These are phyloP conservation scores for Trichonephila clavata DNA, from an alignment of 1,140 invertebrate species.

Conservation along the genomic window DNA sequence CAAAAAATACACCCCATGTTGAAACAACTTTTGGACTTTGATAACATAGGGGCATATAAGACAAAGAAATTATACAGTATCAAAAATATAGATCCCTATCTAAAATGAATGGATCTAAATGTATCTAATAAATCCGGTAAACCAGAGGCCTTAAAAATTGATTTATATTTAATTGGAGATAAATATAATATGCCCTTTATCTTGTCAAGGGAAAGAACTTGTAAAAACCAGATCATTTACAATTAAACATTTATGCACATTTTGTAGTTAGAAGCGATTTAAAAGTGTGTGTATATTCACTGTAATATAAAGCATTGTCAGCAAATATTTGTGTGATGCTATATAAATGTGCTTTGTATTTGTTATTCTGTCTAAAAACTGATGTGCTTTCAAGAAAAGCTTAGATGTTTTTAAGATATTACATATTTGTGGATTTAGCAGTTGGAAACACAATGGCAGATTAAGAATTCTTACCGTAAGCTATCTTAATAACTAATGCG, in stretches of 20 bases:
- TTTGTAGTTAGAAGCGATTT: neutral
- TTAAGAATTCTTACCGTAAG: no score
- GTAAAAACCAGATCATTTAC: neutral
- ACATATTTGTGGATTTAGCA: no score
- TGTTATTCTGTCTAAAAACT: neutral
- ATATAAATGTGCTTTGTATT: slow-evolving; percentile 40
- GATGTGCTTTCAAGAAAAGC: neutral
- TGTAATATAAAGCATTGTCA: slow-evolving; percentile 46
- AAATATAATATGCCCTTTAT: neutral
- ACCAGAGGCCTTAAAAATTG: no score
- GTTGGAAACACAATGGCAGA: no score
- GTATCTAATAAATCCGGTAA: no score
- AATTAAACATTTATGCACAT: slow-evolving; percentile 21
- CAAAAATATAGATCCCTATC: no score
- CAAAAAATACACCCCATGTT: neutral
- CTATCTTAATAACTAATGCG: no score
- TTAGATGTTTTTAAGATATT: neutral
- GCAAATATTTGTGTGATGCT: slow-evolving; percentile 24
- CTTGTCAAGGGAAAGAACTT: neutral
- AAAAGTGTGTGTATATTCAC: slow-evolving; percentile 30
- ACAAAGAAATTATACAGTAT: no score
- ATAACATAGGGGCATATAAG: neutral
- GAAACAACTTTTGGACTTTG: neutral
- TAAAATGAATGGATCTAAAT: no score
- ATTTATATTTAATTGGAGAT: no score